Evolutionary conservation across 2,113 vertebrate species (phyloP).

Genomic region (Halichoerus grypus): DNA sequence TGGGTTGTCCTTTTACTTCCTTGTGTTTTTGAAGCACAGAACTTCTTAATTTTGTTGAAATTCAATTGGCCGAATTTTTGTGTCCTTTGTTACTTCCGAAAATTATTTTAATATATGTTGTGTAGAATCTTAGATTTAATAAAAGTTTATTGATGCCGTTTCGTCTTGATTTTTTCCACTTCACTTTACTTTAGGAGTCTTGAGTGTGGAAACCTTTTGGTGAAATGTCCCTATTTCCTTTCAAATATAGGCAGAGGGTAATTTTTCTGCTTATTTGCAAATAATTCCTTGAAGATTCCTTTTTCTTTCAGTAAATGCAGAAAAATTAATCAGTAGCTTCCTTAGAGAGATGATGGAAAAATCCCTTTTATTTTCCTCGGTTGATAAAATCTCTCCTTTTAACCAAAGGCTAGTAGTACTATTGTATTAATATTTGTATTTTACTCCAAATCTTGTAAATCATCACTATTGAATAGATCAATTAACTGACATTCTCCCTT

Average conservation of each 20-base stretch:
- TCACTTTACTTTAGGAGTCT: not conserved
- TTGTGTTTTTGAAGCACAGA: not conserved
- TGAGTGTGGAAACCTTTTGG: not conserved
- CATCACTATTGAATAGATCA: not conserved
- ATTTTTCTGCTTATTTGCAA: not conserved
- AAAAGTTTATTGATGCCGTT: not conserved
- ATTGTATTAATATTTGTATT: not conserved
- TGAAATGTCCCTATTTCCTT: not conserved
- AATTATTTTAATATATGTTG: not conserved
- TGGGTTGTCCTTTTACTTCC: not conserved
- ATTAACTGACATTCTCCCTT: not conserved
- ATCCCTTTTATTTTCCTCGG: not conserved
- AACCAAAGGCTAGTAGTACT: not conserved
- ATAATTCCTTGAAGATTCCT: not conserved
- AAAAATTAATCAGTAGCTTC: not conserved
- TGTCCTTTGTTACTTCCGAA: not conserved
- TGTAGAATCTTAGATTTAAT: not conserved
- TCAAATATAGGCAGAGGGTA: not conserved
- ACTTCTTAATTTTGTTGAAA: not conserved
- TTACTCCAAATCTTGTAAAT: not conserved
- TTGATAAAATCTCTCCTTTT: not conserved
- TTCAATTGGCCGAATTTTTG: not conserved
- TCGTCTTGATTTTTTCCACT: not conserved
- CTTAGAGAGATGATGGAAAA: not conserved
- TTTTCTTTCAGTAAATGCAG: not conserved